phyloP scores from a whole-genome alignment of 2,888 invertebrate species.

The Uloborus plumipes region DNA sequence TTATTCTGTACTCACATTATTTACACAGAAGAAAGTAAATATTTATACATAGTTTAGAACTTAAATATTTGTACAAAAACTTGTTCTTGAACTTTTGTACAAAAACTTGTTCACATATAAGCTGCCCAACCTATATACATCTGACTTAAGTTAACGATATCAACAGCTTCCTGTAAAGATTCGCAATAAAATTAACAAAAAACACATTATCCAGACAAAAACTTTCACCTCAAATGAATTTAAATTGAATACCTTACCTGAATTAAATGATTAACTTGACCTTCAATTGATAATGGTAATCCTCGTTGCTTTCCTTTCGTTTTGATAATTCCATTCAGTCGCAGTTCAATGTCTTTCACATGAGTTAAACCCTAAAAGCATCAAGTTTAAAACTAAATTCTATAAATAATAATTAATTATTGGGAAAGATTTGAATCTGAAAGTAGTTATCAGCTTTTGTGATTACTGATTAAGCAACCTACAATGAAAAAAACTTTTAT shows the following conservation, averaged over 20 bases:
- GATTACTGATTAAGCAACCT: background rate
- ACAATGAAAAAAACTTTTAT: too few relatives aligned
- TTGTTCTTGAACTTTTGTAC: conserved; percentile 11
- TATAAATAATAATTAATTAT: too few relatives aligned
- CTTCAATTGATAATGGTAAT: conserved; percentile 88
- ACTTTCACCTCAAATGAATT: background rate
- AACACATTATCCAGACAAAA: background rate
- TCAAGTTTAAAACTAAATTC: too few relatives aligned
- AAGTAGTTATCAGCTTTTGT: background rate
- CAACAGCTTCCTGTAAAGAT: conserved; percentile 81
- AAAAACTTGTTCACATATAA: conserved; percentile 78
- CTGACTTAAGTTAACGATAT: conserved; percentile 87
- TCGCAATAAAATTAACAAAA: background rate
- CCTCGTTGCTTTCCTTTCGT: conserved; percentile 69
- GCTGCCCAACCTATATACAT: conserved; percentile 99
- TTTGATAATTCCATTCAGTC: conserved; percentile 81
- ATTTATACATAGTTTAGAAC: background rate
- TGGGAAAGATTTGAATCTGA: too few relatives aligned
- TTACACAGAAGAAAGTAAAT: too few relatives aligned
- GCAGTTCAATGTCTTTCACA: conserved; percentile 82
- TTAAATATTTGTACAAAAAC: background rate
- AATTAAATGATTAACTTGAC: conserved; percentile 93
- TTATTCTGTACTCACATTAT: too few relatives aligned
- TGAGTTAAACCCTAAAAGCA: conserved; percentile 79
- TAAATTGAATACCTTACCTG: conserved; percentile 42